A percentile compares a stretch with the other conserved stretches of the same genome.
Evolutionary conservation across 2,797 vertebrate genomes (phyloP).

Genomic region (Nasua narica): DNA sequence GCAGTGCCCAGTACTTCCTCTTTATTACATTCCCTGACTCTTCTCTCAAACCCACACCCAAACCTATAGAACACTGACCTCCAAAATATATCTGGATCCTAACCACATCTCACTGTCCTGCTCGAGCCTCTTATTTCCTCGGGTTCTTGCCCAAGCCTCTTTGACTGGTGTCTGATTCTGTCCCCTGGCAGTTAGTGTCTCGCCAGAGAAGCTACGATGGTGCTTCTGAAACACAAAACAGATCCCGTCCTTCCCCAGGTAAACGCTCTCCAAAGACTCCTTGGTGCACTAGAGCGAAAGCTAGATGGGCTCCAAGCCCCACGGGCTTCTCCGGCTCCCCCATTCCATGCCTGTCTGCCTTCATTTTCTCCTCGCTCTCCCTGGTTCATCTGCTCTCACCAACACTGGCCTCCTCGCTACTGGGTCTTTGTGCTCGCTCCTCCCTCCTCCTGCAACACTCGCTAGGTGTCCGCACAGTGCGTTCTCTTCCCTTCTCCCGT

Average conservation of each 20-base stretch:
- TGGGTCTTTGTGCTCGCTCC: rapidly evolving
- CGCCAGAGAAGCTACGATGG: background rate
- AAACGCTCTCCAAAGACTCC: no score
- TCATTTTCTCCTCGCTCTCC: background rate
- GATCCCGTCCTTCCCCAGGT: background rate
- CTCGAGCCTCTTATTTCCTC: no score
- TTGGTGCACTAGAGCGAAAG: background rate
- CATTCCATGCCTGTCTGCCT: background rate
- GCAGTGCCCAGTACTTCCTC: background rate
- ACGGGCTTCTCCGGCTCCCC: rapidly evolving
- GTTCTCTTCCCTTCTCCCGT: background rate
- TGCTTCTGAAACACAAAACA: background rate
- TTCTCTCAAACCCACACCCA: background rate
- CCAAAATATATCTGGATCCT: background rate
- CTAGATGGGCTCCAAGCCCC: background rate
- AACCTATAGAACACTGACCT: background rate
- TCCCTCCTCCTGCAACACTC: background rate
- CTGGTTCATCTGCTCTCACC: no score
- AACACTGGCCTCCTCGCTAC: background rate
- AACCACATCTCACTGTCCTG: background rate
- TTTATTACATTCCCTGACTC: background rate
- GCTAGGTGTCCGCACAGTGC: rapidly evolving
- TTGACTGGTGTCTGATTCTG: background rate
- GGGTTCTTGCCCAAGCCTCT: background rate
- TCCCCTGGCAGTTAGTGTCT: background rate